These are phyloP conservation scores for Halichondria panicea DNA, from an alignment of 37 sponge, comb jelly and placozoan genomes.

Conservation along the genomic window DNA sequence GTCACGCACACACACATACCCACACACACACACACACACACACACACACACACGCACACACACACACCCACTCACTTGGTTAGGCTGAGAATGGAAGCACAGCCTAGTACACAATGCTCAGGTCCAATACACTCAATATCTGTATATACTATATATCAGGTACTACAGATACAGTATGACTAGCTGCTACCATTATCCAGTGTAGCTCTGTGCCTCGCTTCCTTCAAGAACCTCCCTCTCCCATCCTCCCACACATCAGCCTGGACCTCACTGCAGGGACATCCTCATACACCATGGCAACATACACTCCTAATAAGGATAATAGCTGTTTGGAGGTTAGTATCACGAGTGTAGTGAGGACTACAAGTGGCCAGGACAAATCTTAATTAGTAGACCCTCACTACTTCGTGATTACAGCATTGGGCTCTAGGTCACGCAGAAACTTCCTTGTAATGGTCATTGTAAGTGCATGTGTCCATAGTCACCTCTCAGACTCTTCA, in stretches of 20 bases:
- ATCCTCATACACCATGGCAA: too few species aligned
- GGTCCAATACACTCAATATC: conserved; percentile 37
- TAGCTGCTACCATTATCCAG: not conserved
- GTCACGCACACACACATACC: not conserved
- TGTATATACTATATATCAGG: not conserved
- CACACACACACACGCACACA: conserved; percentile 11
- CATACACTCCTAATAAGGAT: too few species aligned
- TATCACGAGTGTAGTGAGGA: too few species aligned
- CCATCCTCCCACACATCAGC: not conserved
- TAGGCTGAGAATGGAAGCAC: conserved; percentile 37
- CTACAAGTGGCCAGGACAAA: too few species aligned
- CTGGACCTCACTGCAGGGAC: not conserved
- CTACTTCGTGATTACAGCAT: too few species aligned
- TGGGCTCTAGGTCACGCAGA: too few species aligned
- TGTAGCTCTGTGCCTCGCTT: conserved; percentile 3
- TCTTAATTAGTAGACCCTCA: too few species aligned
- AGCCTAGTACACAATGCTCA: conserved; percentile 45
- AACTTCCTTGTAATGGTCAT: too few species aligned
- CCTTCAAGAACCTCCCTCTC: conserved; percentile 8
- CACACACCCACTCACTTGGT: conserved; percentile 25
- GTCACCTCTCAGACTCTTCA: conserved; percentile 5
- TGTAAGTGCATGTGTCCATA: not conserved
- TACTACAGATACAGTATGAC: not conserved
- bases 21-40: not conserved
- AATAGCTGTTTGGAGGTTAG: too few species aligned